A percentile compares a stretch with the other conserved stretches of the same genome.
Evolutionary conservation across 2,113 vertebrate species (phyloP).

Genomic region (Orthonyx spaldingii): DNA sequence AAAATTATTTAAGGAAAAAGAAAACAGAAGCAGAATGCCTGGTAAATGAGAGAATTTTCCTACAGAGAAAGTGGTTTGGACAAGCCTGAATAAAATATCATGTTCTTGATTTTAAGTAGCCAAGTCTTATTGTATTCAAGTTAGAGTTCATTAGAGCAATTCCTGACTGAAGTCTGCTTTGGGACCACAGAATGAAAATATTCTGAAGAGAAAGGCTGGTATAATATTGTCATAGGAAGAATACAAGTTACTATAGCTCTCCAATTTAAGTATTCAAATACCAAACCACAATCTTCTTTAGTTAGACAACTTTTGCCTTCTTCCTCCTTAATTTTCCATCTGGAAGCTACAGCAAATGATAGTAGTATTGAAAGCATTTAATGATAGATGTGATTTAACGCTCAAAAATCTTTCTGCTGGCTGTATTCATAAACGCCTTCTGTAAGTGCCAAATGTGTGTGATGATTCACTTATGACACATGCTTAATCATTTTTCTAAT

Average conservation of each 20-base stretch:
- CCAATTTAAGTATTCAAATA: not conserved
- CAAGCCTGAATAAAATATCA: not conserved
- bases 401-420: not conserved
- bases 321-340: slow-evolving; percentile 5
- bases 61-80: not conserved
- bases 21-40: not conserved
- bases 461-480: not conserved
- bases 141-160: not conserved
- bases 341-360: not conserved
- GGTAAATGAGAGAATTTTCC: slow-evolving; percentile 4
- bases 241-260: not conserved
- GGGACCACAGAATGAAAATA: not conserved
- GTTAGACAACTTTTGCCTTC: not conserved
- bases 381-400: not conserved
- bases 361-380: not conserved
- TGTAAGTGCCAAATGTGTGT: not conserved
- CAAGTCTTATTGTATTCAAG: not conserved
- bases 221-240: not conserved
- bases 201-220: not conserved
- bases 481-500: not conserved
- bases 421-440: not conserved
- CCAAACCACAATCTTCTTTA: not conserved
- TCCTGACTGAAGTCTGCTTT: not conserved
- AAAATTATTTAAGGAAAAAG: not conserved
- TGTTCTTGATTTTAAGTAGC: not conserved